Conservation (phyloP, 1,140 invertebrate genomes). For the Acromyrmex charruanus region DNA sequence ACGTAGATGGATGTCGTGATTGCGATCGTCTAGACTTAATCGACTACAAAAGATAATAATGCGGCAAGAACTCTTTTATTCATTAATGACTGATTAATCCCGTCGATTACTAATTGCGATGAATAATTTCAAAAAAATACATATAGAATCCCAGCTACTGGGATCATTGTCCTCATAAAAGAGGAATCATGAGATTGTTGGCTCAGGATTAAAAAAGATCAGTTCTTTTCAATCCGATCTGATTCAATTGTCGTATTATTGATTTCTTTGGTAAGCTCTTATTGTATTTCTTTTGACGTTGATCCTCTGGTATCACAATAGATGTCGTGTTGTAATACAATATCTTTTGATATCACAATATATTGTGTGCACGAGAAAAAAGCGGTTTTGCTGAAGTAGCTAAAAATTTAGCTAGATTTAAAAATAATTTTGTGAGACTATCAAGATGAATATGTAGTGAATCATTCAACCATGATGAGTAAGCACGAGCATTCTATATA, state of each 20-base stretch:
- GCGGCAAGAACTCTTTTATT: background rate
- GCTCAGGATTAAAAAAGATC: background rate
- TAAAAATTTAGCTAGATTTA: no score
- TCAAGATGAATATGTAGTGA: no score
- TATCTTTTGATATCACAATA: no score
- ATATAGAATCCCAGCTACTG: background rate
- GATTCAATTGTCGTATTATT: background rate
- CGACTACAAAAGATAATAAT: background rate
- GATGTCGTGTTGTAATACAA: no score
- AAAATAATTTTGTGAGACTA: no score
- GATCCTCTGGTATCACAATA: background rate
- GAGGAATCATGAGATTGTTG: slow-evolving; percentile 8
- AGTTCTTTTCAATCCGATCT: background rate
- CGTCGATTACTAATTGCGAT: background rate
- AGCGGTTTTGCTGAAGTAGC: no score
- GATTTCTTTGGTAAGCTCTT: background rate
- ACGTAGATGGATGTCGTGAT: background rate
- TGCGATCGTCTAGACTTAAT: slow-evolving; percentile 26
- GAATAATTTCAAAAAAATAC: slow-evolving; percentile 29
- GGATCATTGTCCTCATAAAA: background rate
- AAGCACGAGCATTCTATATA: no score
- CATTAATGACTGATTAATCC: background rate
- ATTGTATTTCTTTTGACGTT: background rate
- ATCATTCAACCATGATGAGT: no score
- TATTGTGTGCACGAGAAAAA: no score